phyloP scores from a whole-genome alignment of 2,113 vertebrate genomes.

The Terrapene triunguis region DNA sequence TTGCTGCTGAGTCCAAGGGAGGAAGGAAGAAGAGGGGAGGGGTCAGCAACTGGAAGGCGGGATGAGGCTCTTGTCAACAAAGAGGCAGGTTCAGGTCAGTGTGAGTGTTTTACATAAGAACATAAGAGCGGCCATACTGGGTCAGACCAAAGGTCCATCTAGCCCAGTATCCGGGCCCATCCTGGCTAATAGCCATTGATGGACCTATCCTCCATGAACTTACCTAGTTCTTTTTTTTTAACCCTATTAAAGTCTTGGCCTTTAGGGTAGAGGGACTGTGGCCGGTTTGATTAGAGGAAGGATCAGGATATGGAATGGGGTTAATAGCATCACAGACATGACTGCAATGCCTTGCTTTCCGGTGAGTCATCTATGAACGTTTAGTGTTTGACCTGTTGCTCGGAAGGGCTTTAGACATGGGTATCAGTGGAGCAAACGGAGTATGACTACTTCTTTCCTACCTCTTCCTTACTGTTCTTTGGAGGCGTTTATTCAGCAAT shows the following conservation, averaged over 20 bases:
- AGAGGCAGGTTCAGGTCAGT: not conserved
- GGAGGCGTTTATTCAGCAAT: not conserved
- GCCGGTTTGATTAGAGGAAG: not conserved
- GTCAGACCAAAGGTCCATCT: too few species aligned
- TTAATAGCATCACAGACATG: not conserved
- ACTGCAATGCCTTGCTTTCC: slow-evolving; percentile 55
- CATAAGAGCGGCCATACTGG: too few species aligned
- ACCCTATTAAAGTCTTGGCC: too few species aligned
- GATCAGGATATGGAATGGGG: not conserved
- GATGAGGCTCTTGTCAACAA: slow-evolving; percentile 7
- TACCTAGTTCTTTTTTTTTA: too few species aligned
- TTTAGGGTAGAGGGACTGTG: not conserved
- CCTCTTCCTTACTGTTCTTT: not conserved
- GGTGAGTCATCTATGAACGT: slow-evolving; percentile 48
- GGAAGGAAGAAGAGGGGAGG: not conserved
- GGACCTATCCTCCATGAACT: too few species aligned
- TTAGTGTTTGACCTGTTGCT: not conserved
- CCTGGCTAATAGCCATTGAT: too few species aligned
- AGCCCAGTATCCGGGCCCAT: too few species aligned
- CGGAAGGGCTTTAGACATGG: slow-evolving; percentile 55
- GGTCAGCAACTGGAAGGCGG: not conserved
- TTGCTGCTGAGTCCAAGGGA: accelerated
- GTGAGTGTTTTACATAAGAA: not conserved
- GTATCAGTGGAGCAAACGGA: slow-evolving; percentile 68
- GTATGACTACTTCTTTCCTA: slow-evolving; percentile 19